phyloP scores from a whole-genome alignment of 2,888 invertebrate species.

The Cistogaster globosa region DNA sequence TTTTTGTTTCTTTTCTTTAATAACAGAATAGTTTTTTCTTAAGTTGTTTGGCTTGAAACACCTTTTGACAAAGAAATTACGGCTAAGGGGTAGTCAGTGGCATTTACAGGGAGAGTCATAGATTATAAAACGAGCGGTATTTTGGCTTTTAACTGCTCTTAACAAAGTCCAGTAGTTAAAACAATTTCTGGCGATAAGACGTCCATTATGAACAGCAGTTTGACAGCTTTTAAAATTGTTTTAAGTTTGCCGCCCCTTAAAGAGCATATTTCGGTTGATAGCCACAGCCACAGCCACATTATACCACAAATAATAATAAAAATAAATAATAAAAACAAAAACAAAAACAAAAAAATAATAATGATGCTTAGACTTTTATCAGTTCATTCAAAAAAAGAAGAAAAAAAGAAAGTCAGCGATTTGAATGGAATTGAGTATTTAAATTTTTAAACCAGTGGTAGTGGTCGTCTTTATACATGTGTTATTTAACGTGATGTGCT shows the following conservation, averaged over 20 bases:
- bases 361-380: slow-evolving; percentile 25
- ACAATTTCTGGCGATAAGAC: slow-evolving; percentile 77
- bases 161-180: slow-evolving; percentile 81
- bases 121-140: slow-evolving; percentile 80
- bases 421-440: slow-evolving; percentile 38
- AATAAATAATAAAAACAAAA: slow-evolving; percentile 3
- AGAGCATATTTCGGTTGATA: slow-evolving; percentile 37
- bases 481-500: slow-evolving; percentile 50
- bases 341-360: slow-evolving; percentile 12
- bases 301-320: neutral
- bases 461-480: slow-evolving; percentile 32
- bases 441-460: slow-evolving; percentile 26
- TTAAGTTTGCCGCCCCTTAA: slow-evolving; percentile 77
- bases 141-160: slow-evolving; percentile 76
- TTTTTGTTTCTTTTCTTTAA: slow-evolving; percentile 14
- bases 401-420: slow-evolving; percentile 22
- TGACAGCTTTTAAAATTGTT: slow-evolving; percentile 79
- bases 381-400: neutral
- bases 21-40: slow-evolving; percentile 19
- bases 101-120: slow-evolving; percentile 65
- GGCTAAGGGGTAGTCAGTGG: slow-evolving; percentile 29
- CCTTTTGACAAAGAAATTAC: slow-evolving; percentile 53
- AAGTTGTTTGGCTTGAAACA: slow-evolving; percentile 60
- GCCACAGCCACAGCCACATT: slow-evolving; percentile 24
- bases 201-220: slow-evolving; percentile 81